A percentile compares a stretch with the other conserved stretches of the same genome.
Evolutionary conservation across 2,797 vertebrate species (phyloP).

Genomic region (Phalanger gymnotis): DNA sequence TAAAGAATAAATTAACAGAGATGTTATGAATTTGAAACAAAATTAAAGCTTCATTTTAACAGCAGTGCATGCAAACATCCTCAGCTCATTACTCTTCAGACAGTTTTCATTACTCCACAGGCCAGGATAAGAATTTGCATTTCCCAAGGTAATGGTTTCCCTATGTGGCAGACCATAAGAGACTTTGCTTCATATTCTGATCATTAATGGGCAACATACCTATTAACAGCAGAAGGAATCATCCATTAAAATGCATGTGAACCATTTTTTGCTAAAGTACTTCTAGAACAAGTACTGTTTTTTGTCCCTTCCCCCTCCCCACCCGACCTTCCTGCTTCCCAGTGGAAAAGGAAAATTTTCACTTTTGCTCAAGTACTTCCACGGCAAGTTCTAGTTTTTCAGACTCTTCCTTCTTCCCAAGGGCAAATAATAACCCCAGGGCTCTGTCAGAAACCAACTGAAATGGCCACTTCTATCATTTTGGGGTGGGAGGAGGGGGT

Average conservation of each 20-base stretch:
- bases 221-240: constrained; percentile 59
- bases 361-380: constrained; percentile 31
- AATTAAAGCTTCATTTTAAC: constrained; percentile 69
- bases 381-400: constrained; percentile 46
- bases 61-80: constrained; percentile 51
- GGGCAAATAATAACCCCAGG: neutral
- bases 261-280: constrained; percentile 23
- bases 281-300: constrained; percentile 46
- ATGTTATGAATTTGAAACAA: constrained; percentile 62
- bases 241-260: constrained; percentile 46
- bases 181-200: constrained; percentile 6
- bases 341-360: neutral
- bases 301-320: neutral
- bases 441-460: constrained; percentile 69
- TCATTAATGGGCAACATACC: constrained; percentile 36
- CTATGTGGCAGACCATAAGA: constrained; percentile 44
- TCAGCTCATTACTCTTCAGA: constrained; percentile 64
- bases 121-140: constrained; percentile 9
- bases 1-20: constrained; percentile 65
- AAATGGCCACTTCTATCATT: constrained; percentile 73
- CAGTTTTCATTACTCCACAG: constrained; percentile 59
- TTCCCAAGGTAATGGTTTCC: constrained; percentile 52
- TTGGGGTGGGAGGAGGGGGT: constrained; percentile 66
- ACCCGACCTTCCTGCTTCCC: neutral
- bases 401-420: constrained; percentile 35